phyloP scores from a whole-genome alignment of 2,888 invertebrate genomes.

The Cataglyphis livida region DNA sequence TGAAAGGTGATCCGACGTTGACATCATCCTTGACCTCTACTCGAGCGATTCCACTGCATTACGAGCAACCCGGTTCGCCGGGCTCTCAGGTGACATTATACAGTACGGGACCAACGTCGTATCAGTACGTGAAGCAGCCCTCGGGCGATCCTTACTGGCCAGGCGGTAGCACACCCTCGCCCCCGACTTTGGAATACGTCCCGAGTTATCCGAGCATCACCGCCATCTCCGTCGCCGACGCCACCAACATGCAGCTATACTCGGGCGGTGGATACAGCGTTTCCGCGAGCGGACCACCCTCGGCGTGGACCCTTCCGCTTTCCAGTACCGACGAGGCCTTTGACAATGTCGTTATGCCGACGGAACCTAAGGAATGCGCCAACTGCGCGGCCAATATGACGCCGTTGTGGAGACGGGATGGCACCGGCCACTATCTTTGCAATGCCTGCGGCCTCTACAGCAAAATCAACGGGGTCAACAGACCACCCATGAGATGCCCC shows the following conservation, averaged over 20 bases:
- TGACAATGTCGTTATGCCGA: conserved; percentile 84
- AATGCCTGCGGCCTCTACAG: conserved; percentile 91
- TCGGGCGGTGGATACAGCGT: conserved; percentile 79
- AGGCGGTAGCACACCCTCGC: conserved; percentile 70
- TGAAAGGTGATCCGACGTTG: conserved; percentile 90
- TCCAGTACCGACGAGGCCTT: conserved; percentile 86
- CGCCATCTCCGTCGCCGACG: conserved; percentile 78
- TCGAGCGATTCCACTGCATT: conserved; percentile 86
- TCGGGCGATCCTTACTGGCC: conserved; percentile 82
- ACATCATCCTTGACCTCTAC: conserved; percentile 87
- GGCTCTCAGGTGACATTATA: conserved; percentile 89
- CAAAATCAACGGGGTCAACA: conserved; percentile 87
- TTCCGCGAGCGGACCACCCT: conserved; percentile 85
- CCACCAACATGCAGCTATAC: conserved; percentile 79
- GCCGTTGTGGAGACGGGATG: conserved; percentile 94
- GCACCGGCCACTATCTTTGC: conserved; percentile 94
- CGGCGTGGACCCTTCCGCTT: conserved; percentile 86
- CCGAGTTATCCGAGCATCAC: conserved; percentile 80
- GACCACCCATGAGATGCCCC: conserved; percentile 85
- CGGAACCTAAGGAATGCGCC: conserved; percentile 91
- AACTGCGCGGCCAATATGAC: conserved; percentile 90
- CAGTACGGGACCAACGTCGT: conserved; percentile 85
- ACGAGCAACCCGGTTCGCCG: conserved; percentile 88
- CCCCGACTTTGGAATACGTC: conserved; percentile 80
- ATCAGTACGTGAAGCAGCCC: conserved; percentile 87